Evolutionary conservation across 2,113 vertebrate species (phyloP), one percentile per base, ranked within the genome.

Genomic region (Cnemophilus loriae): DNA sequence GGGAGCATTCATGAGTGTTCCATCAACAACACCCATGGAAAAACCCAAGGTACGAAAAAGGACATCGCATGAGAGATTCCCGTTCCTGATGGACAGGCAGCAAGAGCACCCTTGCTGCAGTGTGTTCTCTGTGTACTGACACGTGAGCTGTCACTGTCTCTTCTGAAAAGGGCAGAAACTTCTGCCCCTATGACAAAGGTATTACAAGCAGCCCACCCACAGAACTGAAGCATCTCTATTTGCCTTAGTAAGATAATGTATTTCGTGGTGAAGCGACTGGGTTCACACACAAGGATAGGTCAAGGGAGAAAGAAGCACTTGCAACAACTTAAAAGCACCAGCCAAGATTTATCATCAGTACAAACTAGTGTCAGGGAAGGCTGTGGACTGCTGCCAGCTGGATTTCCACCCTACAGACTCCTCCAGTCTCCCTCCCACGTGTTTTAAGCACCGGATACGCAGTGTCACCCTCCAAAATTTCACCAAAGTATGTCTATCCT

Each of bases 231-330:
- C 30, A 24, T 3, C 57, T 60, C 64, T 65, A 24, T 20, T 22
- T 60, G 14, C 17, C 32, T 50, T 7, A 37, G 15, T 7, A 37
- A 73, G 76, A n/a, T 14, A 1, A 3, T 13, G 2, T 9, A 27
- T 28, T 76, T 42, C n/a, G 18, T 32, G n/a, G 32, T 1, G 1
- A 8, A 65, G 32, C 0, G 0, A 39, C 42, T 23, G 50, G 46
- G 41, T 53, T 76, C 47, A 78, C 24, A 19, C 50, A 22, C 32
- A 39, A 47, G 16, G 17, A 23, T 0, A 47, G 42, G 8, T 16
- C 56, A 80, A 64, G 28, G 50, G 11, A 89, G 10, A 81, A 37
- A 35, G 24, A 57, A 87, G 50, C 55, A 37, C 28, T 22, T 44
- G 50, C 60, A 89, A 61, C 47, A 80, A 39, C 37, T 92, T 67